Base-by-base conservation (phyloP, 2,113 vertebrate genomes). In the Panthera leo region DNA sequence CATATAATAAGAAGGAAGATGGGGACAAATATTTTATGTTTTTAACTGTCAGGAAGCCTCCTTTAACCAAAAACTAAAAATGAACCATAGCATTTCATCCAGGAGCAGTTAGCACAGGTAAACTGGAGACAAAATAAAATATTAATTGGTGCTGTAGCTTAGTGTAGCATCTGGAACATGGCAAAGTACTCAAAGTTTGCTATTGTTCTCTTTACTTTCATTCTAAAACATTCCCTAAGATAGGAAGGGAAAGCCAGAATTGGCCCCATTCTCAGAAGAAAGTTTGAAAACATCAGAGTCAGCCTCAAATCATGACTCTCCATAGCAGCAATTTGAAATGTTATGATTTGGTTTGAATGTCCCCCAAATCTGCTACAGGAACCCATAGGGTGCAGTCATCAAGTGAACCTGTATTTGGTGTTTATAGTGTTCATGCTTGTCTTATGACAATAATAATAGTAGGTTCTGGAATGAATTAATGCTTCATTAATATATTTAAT, bases 401-500 rank as follows among this genome's bases (percentile, higher is more conserved):
- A 25, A 93, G 36, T 31, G 11, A 71, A 18, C 9, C 42, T 70
- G 67, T 70, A 87, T 48, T 91, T 98, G 48, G 42, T 83, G 94
- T 93, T 89, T 67, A 65, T 36, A 75, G 68, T 83, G 68, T 68
- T 85, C 71, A 80, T 80, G 55, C 36, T 89, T 87, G 23, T 45
- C 45, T 93, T 68, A 71, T 71, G 61, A 89, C 31, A 21, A 27
- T 75, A n/a, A 89, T 80, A 82, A 55, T 0, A 63, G 31, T 68
- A 76, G 8, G 45, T 87, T 96, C 85, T 86, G 29, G n/a, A 68
- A 42, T 92, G 58, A 97, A 87, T 85, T 87, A 82, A 95, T 88
- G 27, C 29, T 84, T 94, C 36, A 63, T 70, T 95, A 79, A 85
- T 71, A 45, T 85, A 65, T 76, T 97, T 96, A 95, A 79, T 96